phyloP scores from a whole-genome alignment of 2,113 vertebrate species.

The rabbit (Oryctolagus cuniculus) region DNA sequence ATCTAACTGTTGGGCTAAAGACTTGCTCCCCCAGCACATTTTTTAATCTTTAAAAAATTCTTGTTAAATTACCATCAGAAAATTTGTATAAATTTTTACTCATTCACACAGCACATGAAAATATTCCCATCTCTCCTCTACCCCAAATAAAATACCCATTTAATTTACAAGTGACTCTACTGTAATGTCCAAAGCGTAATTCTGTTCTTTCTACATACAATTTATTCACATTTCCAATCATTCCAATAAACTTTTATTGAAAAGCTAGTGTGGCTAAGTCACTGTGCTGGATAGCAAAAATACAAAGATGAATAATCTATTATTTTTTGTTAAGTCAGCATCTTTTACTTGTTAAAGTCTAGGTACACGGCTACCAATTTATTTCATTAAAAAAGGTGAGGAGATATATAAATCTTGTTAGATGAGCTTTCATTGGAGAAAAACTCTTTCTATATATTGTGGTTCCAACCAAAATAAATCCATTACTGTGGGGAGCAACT shows the following conservation, averaged over 20 bases:
- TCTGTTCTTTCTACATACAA: neutral
- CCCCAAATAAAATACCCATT: neutral
- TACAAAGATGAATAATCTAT: neutral
- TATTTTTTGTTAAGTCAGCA: neutral
- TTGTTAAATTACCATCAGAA: conserved; percentile 19
- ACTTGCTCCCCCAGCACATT: no score
- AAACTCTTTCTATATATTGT: neutral
- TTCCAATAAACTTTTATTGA: conserved; percentile 2
- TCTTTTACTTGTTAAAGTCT: neutral
- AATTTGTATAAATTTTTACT: conserved; percentile 21
- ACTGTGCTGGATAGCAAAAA: neutral
- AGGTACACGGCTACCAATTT: neutral
- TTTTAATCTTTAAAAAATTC: neutral
- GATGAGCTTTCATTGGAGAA: neutral
- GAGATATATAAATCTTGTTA: conserved; percentile 4
- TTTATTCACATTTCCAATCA: neutral
- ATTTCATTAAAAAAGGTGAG: neutral
- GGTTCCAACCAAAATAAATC: neutral
- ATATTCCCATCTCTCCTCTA: no score
- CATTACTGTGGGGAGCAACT: no score
- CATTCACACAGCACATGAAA: neutral
- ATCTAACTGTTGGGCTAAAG: no score
- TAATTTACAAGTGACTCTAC: conserved; percentile 19
- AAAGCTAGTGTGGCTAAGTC: neutral
- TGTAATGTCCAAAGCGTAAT: neutral